A percentile compares a stretch with the other conserved stretches of the same genome.
Evolutionary conservation across 1,140 invertebrate species (phyloP).

Genomic region (Venustaconcha ellipsiformis): DNA sequence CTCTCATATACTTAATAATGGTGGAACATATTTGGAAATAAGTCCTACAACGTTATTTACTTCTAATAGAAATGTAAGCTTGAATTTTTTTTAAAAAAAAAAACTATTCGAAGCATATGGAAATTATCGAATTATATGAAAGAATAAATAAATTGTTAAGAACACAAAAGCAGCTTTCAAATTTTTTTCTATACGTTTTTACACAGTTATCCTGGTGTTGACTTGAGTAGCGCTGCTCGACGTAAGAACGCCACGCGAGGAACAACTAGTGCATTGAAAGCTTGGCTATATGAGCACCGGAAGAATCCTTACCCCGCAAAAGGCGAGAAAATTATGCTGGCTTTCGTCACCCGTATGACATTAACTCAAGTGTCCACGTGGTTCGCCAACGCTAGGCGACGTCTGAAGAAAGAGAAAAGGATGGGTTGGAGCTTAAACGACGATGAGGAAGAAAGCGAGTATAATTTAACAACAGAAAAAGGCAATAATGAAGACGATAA

Average conservation of each 20-base stretch:
- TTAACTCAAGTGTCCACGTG: constrained; percentile 82
- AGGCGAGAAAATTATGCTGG: constrained; percentile 98
- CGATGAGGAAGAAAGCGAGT: constrained; percentile 84
- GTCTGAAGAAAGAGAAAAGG: constrained; percentile 91
- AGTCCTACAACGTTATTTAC: no score
- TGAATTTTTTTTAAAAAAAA: no score
- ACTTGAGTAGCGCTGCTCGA: constrained; percentile 18
- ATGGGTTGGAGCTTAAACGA: constrained; percentile 78
- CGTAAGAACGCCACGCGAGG: constrained; percentile 96
- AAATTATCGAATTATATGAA: no score
- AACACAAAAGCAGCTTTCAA: no score
- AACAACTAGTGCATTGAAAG: constrained; percentile 93
- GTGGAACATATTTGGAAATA: no score
- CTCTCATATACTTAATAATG: no score
- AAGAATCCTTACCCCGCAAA: constrained; percentile 99
- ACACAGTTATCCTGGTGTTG: constrained; percentile 26
- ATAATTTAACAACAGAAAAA: constrained; percentile 72
- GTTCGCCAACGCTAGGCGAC: constrained; percentile 67
- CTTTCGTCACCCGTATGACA: constrained; percentile 99
- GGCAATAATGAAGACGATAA: no score
- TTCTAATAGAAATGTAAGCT: no score
- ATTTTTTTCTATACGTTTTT: not conserved
- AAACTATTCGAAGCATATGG: no score
- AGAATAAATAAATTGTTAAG: no score
- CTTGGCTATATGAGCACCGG: constrained; percentile 98